phyloP scores from a whole-genome alignment of 1,140 invertebrate species.

The Probaryconus sp. region DNA sequence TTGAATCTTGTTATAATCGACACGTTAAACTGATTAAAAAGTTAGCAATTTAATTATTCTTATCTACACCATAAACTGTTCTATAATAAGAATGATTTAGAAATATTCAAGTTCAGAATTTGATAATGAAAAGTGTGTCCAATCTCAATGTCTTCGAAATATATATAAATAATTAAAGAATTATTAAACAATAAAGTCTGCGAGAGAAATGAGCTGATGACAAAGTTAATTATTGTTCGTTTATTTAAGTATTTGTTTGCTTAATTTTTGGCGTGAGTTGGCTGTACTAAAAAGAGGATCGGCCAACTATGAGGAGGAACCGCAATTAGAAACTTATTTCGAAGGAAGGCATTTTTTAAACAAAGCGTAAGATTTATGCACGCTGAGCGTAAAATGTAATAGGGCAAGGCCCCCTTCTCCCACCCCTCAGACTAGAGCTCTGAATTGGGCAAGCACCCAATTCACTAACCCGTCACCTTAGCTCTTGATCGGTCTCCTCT shows the following conservation, averaged over 20 bases:
- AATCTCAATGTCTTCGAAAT: too few species aligned
- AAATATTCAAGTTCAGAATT: too few species aligned
- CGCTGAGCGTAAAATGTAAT: slow-evolving; percentile 48
- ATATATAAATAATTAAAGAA: slow-evolving; percentile 15
- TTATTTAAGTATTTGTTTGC: slow-evolving; percentile 51
- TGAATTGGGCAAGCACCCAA: slow-evolving; percentile 48
- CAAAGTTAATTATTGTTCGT: slow-evolving; percentile 53
- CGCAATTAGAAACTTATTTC: slow-evolving; percentile 53
- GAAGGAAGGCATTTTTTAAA: slow-evolving; percentile 42
- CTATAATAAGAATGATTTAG: too few species aligned
- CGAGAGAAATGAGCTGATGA: slow-evolving; percentile 30
- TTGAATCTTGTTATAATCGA: too few species aligned
- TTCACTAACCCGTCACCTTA: slow-evolving; percentile 45
- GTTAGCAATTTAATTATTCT: too few species aligned
- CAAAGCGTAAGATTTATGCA: slow-evolving; percentile 52
- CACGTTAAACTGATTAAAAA: too few species aligned
- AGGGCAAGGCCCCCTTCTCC: slow-evolving; percentile 56
- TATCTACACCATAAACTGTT: too few species aligned
- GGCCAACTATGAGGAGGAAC: slow-evolving; percentile 47
- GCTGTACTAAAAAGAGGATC: slow-evolving; percentile 33
- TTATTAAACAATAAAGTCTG: slow-evolving; percentile 24
- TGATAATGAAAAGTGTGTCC: too few species aligned
- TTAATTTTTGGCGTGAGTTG: slow-evolving; percentile 44
- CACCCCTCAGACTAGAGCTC: background rate
- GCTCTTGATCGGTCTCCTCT: slow-evolving; percentile 31